These are phyloP conservation scores for Apis mellifera DNA, from an alignment of 1,140 invertebrate genomes.

Conservation along the genomic window DNA sequence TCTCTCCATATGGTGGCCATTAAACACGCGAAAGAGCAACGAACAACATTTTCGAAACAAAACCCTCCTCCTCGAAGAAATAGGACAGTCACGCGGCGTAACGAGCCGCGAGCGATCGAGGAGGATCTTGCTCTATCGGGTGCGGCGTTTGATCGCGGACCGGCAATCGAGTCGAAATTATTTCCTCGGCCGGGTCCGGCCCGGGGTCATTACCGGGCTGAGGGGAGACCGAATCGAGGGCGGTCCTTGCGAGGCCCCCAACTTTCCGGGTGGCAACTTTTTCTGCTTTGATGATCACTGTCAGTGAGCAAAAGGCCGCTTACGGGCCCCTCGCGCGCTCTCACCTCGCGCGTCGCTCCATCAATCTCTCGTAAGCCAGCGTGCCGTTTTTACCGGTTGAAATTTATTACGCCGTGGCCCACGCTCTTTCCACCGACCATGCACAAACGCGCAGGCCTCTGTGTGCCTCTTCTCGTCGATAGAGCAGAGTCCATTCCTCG, in stretches of 20 bases:
- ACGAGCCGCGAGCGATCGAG: not conserved
- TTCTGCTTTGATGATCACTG: conserved; percentile 71
- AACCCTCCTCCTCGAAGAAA: not conserved
- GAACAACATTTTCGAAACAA: too few relatives aligned
- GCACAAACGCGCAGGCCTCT: not conserved
- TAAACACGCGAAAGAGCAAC: not conserved
- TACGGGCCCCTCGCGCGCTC: conserved; percentile 62
- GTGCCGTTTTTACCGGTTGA: conserved; percentile 65
- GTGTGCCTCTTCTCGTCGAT: conserved; percentile 25
- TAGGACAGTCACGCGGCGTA: not conserved
- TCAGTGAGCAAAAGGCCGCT: conserved; percentile 69
- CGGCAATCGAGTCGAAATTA: conserved; percentile 67
- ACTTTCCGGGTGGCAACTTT: conserved; percentile 70
- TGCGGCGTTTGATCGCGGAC: too few relatives aligned
- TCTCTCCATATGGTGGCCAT: not conserved
- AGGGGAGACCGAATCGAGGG: conserved; percentile 28
- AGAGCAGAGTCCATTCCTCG: not conserved
- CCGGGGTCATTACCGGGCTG: conserved; percentile 51
- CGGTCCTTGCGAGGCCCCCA: conserved; percentile 26
- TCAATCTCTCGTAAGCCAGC: conserved; percentile 73
- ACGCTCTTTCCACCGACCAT: conserved; percentile 14
- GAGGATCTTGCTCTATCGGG: not conserved
- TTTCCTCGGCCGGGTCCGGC: conserved; percentile 39
- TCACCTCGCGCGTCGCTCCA: conserved; percentile 71
- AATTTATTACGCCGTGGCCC: conserved; percentile 62